These are phyloP conservation scores for Synodontis membranacea DNA, from an alignment of 2,113 vertebrate species.

Conservation along the genomic window DNA sequence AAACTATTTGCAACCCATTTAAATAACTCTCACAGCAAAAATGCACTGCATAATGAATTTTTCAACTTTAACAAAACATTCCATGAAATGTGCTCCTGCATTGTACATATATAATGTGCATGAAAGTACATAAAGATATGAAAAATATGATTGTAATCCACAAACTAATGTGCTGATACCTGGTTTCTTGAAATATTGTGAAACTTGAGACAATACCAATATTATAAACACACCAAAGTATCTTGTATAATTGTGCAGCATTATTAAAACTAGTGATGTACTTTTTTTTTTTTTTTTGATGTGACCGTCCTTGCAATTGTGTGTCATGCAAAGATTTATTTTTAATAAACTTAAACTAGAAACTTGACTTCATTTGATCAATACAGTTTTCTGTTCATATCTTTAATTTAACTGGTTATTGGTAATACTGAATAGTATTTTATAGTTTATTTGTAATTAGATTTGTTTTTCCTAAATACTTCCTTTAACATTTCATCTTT, in stretches of 20 bases:
- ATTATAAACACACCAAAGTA: not conserved
- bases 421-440: not conserved
- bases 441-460: not conserved
- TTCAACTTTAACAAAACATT: not conserved
- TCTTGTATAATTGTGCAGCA: not conserved
- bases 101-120: not conserved
- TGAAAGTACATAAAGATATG: not conserved
- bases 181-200: not conserved
- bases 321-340: not conserved
- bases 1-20: not conserved
- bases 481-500: not conserved
- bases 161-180: not conserved
- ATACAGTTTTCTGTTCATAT: not conserved
- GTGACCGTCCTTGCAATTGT: not conserved
- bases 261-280: not conserved
- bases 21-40: not conserved
- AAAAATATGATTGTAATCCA: not conserved
- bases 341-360: not conserved
- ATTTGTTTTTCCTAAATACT: not conserved
- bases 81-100: not conserved
- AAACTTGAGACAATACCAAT: not conserved
- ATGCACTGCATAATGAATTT: not conserved
- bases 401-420: not conserved
- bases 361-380: not conserved
- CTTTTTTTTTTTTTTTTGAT: not conserved